Base-by-base conservation (phyloP, 2,888 invertebrate genomes). In the Caenorhabditis drosophilae region DNA sequence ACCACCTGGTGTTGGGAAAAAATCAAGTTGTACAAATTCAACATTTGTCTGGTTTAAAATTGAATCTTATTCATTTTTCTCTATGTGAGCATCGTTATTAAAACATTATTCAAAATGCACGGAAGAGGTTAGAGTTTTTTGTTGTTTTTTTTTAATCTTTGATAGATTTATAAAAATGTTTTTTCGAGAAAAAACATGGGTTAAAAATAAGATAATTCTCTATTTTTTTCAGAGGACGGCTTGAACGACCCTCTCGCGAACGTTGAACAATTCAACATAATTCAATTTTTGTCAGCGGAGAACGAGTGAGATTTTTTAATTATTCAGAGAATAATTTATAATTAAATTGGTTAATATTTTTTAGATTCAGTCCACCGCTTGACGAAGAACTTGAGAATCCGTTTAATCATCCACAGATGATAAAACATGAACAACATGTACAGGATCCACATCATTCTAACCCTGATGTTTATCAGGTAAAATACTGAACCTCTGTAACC, bases 231-330 rank as follows among this genome's bases (percentile, higher is more conserved):
- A 62, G 62, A 62, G 35, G 62, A 62, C 47, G 56, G 62, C 18
- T 12, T 56, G 52, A 56, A 56, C 9, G 83, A 83, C 61, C 81
- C 83, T 16, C 62, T 83, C 40, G 79, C 67, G 40, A 75, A 77
- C 70, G 67, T 75, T 23, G 61, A 68, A n/a, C 62, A 68, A 53
- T 83, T 83, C 74, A 78, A 83, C 64, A 82, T 83, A 58, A 67
- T 83, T 20, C 73, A 80, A 35, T 83, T 82, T 47, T 70, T 83
- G 25, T 51, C 70, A 55, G 70, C 64, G 50, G 78, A 73, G 41
- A 68, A 61, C 67, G 80, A 78, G 78, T 79, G 49, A 77, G 79
- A 23, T 42, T 22, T 42, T 42, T 42, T 23, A 12, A 9, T 12
- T 9, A 31, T 31, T 31, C 6, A 31, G n/a, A n/a, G n/a, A n/a